phyloP scores from a whole-genome alignment of 1,140 invertebrate species.

The Bombus sibiricus region DNA sequence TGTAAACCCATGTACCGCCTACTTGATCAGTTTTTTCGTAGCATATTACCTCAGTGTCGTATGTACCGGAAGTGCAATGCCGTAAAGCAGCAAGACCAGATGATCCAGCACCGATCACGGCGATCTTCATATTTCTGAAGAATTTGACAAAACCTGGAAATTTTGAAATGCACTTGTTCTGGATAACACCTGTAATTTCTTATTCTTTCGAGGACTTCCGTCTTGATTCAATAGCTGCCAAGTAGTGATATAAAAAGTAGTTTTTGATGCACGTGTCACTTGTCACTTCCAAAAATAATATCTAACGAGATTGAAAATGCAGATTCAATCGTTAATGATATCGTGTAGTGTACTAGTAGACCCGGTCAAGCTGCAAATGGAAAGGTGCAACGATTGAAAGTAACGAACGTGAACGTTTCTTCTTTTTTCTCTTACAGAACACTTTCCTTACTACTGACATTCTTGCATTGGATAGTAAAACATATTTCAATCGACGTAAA shows the following conservation, averaged over 20 bases:
- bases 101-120: conserved; percentile 87
- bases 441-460: conserved; percentile 31
- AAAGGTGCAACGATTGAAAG: conserved; percentile 48
- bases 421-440: conserved; percentile 3
- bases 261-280: background rate
- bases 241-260: background rate
- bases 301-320: background rate
- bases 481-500: background rate
- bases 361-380: conserved; percentile 2
- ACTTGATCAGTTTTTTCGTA: conserved; percentile 86
- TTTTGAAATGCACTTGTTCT: background rate
- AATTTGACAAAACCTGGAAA: background rate
- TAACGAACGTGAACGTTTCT: background rate
- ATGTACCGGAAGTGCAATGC: conserved; percentile 81
- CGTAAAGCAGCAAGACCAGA: conserved; percentile 86
- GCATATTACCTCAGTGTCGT: conserved; percentile 70
- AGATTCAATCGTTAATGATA: too few species aligned
- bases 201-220: background rate
- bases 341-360: conserved; percentile 6
- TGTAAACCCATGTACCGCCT: conserved; percentile 96
- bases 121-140: conserved; percentile 81
- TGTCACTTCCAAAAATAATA: background rate
- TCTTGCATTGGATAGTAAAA: background rate
- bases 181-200: background rate
- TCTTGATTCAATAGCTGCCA: background rate